Evolutionary conservation across 1,140 invertebrate genomes (phyloP).

Genomic region (Drosophila paulistorum): DNA sequence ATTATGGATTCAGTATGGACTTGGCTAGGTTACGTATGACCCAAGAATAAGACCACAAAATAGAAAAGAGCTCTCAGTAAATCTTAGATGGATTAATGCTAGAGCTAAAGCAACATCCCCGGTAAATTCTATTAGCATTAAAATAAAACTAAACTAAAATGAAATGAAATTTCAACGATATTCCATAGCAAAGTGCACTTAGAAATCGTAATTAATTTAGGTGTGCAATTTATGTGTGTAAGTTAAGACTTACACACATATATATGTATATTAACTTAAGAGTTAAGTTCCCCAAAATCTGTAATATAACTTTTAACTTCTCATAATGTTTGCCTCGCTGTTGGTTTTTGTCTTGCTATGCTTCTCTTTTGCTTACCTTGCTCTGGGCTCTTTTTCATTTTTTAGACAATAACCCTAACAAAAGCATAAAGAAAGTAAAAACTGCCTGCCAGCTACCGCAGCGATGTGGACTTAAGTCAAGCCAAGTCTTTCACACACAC

Average conservation of each 20-base stretch:
- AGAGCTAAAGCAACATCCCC: too few species aligned
- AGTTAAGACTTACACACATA: not conserved
- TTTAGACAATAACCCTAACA: slow-evolving; percentile 34
- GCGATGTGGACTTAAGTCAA: slow-evolving; percentile 44
- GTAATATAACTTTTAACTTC: not conserved
- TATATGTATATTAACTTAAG: not conserved
- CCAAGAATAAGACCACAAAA: too few species aligned
- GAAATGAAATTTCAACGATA: too few species aligned
- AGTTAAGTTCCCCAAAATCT: not conserved
- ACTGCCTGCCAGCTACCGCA: slow-evolving; percentile 57
- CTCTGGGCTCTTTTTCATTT: not conserved
- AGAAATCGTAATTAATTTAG: too few species aligned
- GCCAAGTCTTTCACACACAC: slow-evolving; percentile 37
- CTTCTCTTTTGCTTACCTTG: slow-evolving; percentile 2
- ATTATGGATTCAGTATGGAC: too few species aligned
- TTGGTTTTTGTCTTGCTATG: not conserved
- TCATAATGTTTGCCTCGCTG: not conserved
- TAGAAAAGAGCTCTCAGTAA: too few species aligned
- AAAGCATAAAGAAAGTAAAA: slow-evolving; percentile 71
- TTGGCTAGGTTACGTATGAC: too few species aligned
- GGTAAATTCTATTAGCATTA: too few species aligned
- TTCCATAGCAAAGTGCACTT: too few species aligned
- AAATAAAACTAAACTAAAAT: too few species aligned
- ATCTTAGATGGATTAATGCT: too few species aligned
- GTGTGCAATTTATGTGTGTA: not conserved